Evolutionary conservation across 2,113 vertebrate species (phyloP).

Genomic region (Rattus rattus): DNA sequence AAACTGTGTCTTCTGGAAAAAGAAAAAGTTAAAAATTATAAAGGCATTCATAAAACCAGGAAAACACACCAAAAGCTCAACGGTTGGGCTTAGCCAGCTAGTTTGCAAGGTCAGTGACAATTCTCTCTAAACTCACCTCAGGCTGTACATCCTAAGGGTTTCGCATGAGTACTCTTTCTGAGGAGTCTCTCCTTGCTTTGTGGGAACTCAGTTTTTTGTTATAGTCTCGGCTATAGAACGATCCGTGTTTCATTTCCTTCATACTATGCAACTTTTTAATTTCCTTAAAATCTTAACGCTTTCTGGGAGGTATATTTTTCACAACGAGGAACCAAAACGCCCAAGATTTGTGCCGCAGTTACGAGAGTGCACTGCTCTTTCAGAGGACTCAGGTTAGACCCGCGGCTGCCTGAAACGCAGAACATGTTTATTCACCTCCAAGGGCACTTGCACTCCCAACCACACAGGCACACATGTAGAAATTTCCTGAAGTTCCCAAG

Average conservation of each 20-base stretch:
- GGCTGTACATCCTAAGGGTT: not conserved
- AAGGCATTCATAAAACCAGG: not conserved
- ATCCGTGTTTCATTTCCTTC: not conserved
- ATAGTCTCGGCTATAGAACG: not conserved
- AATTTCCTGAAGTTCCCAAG: not conserved
- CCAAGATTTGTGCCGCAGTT: not conserved
- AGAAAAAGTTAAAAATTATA: not conserved
- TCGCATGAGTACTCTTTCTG: not conserved
- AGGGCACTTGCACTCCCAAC: not conserved
- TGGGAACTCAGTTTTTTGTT: not conserved
- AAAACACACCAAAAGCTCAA: not conserved
- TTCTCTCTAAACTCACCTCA: not conserved
- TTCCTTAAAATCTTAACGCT: not conserved
- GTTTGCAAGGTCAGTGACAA: not conserved
- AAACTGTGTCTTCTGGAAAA: not conserved
- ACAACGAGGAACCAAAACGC: not conserved
- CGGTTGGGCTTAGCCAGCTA: not conserved
- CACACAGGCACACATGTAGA: not conserved
- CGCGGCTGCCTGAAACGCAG: not conserved
- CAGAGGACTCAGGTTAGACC: not conserved
- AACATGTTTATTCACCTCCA: not conserved
- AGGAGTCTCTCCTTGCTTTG: not conserved
- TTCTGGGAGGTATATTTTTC: not conserved
- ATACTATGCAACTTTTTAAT: not conserved
- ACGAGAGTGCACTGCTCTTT: not conserved